phyloP scores from a whole-genome alignment of 2,113 vertebrate genomes.

The Regulus satrapa region DNA sequence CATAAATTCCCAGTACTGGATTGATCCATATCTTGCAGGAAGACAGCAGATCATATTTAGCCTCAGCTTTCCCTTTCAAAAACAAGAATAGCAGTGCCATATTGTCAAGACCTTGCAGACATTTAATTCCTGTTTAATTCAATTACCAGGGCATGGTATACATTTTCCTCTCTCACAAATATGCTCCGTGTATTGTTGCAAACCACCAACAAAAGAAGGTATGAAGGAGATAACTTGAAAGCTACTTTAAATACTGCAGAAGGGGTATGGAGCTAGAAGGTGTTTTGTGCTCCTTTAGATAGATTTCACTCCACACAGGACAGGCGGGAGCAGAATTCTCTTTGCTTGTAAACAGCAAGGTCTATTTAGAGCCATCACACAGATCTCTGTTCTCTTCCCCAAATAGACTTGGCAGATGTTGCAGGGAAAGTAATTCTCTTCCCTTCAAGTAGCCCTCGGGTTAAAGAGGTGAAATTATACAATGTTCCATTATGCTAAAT shows the following conservation, averaged over 20 bases:
- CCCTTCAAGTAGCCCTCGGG: not conserved
- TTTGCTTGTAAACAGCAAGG: not conserved
- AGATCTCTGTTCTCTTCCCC: not conserved
- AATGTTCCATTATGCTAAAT: not conserved
- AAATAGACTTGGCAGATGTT: not conserved
- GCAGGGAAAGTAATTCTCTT: not conserved
- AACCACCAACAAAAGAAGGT: not conserved
- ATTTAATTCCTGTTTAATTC: not conserved
- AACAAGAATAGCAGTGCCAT: not conserved
- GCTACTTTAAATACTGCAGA: not conserved
- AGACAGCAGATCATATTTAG: not conserved
- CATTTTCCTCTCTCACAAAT: not conserved
- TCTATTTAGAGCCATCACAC: not conserved
- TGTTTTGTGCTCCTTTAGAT: not conserved
- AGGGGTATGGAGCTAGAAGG: not conserved
- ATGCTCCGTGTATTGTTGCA: fast-evolving
- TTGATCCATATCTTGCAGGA: not conserved
- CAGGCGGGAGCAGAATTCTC: not conserved
- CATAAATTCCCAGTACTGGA: not conserved
- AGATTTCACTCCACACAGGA: not conserved
- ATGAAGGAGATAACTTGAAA: not conserved
- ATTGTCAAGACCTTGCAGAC: not conserved
- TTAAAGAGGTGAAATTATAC: not conserved
- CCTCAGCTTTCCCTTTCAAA: not conserved
- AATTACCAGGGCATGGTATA: not conserved